Evolutionary conservation across 2,888 invertebrate species (phyloP).

Genomic region (Andrena minutula): DNA sequence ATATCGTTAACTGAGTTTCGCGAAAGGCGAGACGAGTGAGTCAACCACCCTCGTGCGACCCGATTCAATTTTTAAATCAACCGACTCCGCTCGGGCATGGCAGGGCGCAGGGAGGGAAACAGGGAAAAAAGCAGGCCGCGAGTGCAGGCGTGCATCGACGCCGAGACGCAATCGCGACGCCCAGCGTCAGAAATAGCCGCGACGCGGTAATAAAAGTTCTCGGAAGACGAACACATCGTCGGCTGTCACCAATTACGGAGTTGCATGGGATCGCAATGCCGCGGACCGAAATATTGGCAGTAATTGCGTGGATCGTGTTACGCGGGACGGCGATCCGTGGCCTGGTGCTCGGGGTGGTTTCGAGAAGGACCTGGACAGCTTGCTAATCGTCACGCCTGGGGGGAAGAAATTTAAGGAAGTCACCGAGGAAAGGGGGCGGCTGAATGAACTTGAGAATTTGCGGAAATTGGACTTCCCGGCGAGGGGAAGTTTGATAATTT

Average conservation of each 20-base stretch:
- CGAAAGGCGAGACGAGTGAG: conserved; percentile 44
- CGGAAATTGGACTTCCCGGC: too few relatives aligned
- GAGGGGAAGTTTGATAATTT: too few relatives aligned
- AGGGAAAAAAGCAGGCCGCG: conserved; percentile 30
- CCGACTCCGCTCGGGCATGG: not conserved
- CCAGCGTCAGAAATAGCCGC: conserved; percentile 59
- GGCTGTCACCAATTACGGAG: conserved; percentile 61
- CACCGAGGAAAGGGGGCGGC: too few relatives aligned
- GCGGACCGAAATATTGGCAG: conserved; percentile 53
- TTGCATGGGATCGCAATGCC: conserved; percentile 22
- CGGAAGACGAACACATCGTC: conserved; percentile 49
- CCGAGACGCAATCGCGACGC: conserved; percentile 45
- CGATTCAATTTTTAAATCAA: conserved; percentile 68
- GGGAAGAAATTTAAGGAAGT: too few relatives aligned
- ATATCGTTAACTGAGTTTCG: conserved; percentile 24
- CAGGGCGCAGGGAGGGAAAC: not conserved
- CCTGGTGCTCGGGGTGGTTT: not conserved
- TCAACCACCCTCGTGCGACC: conserved; percentile 53
- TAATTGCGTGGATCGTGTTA: conserved; percentile 59
- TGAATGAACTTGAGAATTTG: too few relatives aligned
- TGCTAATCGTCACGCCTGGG: too few relatives aligned
- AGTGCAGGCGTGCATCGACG: conserved; percentile 43
- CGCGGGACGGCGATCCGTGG: conserved; percentile 14
- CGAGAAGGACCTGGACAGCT: too few relatives aligned
- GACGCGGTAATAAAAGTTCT: conserved; percentile 56